A percentile compares a stretch with the other conserved stretches of the same genome.
Evolutionary conservation across 2,888 invertebrate genomes (phyloP).

Genomic region (Gibbula magus): DNA sequence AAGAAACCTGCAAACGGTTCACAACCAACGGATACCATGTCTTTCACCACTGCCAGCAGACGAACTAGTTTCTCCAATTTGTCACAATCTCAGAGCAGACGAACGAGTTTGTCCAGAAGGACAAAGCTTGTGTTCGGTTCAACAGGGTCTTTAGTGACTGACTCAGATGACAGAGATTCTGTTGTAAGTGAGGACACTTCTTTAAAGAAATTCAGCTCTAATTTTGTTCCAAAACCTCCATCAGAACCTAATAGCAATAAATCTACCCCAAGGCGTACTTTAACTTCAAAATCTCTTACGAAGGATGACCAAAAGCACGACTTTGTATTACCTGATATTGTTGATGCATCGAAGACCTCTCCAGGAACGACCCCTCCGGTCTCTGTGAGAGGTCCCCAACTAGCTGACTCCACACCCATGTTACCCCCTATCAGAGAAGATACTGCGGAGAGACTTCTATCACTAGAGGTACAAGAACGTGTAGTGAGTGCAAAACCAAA

Average conservation of each 20-base stretch:
- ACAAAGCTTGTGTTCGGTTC: slow-evolving; percentile 8
- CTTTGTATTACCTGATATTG: background rate
- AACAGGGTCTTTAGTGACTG: slow-evolving; percentile 9
- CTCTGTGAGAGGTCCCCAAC: background rate
- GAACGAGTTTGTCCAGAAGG: background rate
- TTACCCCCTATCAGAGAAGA: slow-evolving; percentile 25
- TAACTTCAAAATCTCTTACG: background rate
- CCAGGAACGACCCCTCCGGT: background rate
- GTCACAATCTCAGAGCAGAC: background rate
- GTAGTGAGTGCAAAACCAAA: background rate
- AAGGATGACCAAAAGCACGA: background rate
- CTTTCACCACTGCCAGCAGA: background rate
- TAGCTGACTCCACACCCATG: background rate
- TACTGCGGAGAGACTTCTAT: background rate
- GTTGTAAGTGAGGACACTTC: background rate
- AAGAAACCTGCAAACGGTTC: background rate
- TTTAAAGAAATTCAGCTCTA: background rate
- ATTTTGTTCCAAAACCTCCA: slow-evolving; percentile 6
- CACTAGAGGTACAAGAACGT: background rate
- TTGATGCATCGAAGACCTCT: background rate
- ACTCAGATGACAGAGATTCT: background rate
- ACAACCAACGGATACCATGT: background rate
- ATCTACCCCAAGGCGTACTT: background rate
- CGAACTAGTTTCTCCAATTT: background rate
- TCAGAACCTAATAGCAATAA: slow-evolving; percentile 1